Base-by-base conservation (phyloP, 2,888 invertebrate genomes). In the Andrena camellia region DNA sequence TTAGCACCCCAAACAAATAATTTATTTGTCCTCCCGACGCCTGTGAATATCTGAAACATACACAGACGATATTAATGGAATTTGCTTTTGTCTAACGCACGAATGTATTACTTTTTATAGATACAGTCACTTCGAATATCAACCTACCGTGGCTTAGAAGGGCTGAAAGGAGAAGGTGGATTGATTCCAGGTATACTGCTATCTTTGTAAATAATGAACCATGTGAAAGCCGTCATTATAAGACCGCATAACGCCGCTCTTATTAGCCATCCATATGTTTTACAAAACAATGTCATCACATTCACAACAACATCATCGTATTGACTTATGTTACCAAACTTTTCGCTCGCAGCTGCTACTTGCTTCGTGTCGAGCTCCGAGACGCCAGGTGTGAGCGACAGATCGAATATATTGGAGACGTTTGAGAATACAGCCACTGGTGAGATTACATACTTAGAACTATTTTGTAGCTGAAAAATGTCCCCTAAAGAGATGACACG, bases 171-270 rank as follows among this genome's bases (percentile, higher is more conserved):
- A 62, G 95, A 94, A 3, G 96, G 96, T 31, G 96, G 96, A 91
- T 95, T 94, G 3, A 95, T 91, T 20, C 96, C 96, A 0, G 96
- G 96, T 64, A 95, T 94, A 87, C 94, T 94, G 78, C 96, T 96
- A 91, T 96, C 96, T 87, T 96, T 94, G 92, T 96, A 96, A 29
- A 96, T 95, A 88, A 96, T 95, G 76, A 94, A 93, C 94, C 95
- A 96, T 7, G 95, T 95, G 86, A 96, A 95, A 86, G 94, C 93
- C n/a, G 95, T 94, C 70, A 95, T 93, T 2, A 94, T 88, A 17
- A 95, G 81, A 5, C 96, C 96, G 91, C 95, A 82, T 10, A 89
- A 72, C 59, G 77, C 81, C 67, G 93, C 93, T 81, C 84, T 91
- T 20, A 93, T 76, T 42, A 93, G 78, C 92, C 92, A 89, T 68